Conservation (phyloP, 2,113 vertebrate species). For the Neofelis nebulosa region DNA sequence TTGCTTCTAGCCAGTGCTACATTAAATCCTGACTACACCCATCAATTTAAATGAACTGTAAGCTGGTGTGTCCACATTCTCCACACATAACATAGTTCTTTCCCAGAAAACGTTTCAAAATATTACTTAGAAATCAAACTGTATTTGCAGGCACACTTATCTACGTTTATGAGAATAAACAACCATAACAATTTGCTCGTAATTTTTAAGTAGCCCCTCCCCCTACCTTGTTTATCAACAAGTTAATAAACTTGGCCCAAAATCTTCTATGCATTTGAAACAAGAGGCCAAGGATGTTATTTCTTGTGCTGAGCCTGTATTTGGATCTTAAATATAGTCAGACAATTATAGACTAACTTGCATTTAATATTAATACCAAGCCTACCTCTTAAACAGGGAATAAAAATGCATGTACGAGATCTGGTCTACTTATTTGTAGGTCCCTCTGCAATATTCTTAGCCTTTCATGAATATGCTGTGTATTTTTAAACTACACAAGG, state of each 20-base stretch:
- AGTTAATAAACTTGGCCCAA: neutral
- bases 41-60: neutral
- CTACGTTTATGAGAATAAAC: slow-evolving; percentile 41
- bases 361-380: slow-evolving; percentile 45
- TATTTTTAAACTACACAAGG: slow-evolving; percentile 46
- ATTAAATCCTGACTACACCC: neutral
- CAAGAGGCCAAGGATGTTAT: neutral
- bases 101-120: slow-evolving; percentile 60
- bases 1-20: neutral
- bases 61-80: neutral
- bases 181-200: neutral
- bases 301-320: slow-evolving; percentile 12
- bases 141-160: neutral
- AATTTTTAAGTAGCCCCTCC: slow-evolving; percentile 18
- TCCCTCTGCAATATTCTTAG: slow-evolving; percentile 21
- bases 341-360: slow-evolving; percentile 28
- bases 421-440: neutral
- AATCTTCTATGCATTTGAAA: slow-evolving; percentile 46
- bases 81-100: neutral
- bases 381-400: slow-evolving; percentile 12
- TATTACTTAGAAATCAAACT: slow-evolving; percentile 42
- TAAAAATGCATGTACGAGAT: slow-evolving; percentile 19
- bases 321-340: slow-evolving; percentile 20
- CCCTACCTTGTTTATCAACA: neutral
- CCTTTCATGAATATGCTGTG: slow-evolving; percentile 2